phyloP scores from a whole-genome alignment of 1,140 invertebrate genomes.

The Saccostrea echinata region DNA sequence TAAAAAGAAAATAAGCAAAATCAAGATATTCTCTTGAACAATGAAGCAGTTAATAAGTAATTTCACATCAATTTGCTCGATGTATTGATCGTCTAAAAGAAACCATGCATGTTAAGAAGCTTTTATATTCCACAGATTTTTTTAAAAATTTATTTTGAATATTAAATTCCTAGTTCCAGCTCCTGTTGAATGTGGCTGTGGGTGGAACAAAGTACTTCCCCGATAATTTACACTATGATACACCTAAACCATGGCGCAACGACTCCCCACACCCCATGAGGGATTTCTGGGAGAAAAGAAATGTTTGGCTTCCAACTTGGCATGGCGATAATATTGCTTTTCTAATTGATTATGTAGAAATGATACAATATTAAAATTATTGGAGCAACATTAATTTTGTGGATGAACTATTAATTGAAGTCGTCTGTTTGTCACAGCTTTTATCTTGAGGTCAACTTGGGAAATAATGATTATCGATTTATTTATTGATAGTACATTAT shows the following conservation, averaged over 20 bases:
- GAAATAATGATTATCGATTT: no score
- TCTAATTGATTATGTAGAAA: constrained; percentile 81
- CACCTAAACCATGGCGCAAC: constrained; percentile 87
- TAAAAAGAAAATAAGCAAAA: no score
- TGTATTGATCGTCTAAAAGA: no score
- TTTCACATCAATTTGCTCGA: no score
- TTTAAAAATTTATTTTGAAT: not conserved
- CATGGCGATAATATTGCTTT: constrained; percentile 80
- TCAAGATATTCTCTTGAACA: no score
- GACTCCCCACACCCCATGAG: constrained; percentile 75
- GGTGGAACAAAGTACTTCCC: constrained; percentile 86
- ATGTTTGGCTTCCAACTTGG: constrained; percentile 85
- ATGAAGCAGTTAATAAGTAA: no score
- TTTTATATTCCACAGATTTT: no score
- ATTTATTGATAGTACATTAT: no score
- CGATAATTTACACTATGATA: constrained; percentile 78
- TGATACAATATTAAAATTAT: constrained; percentile 49
- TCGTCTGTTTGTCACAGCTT: not conserved
- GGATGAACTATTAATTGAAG: not conserved
- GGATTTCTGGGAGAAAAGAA: constrained; percentile 83
- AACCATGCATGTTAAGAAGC: no score
- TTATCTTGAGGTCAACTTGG: no score
- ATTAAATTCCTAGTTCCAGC: constrained; percentile 82
- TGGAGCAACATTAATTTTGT: no score
- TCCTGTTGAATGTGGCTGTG: constrained; percentile 87